phyloP scores from a whole-genome alignment of 23 tunicate species.

The Botrylloides violaceus region DNA sequence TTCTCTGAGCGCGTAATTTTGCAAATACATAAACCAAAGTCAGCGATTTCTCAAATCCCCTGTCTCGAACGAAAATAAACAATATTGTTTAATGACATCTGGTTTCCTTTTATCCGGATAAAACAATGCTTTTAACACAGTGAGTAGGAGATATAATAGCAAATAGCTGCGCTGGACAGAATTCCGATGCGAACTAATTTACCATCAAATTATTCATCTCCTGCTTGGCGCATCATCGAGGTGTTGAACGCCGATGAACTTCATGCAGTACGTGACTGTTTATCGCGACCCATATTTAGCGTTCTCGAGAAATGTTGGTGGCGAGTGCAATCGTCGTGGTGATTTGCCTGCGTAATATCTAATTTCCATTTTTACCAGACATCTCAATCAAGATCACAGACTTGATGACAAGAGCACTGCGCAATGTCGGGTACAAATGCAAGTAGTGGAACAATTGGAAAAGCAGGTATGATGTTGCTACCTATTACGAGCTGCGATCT shows the following conservation, averaged over 20 bases:
- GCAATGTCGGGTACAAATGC: constrained; percentile 95
- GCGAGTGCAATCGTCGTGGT: no score
- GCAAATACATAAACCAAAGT: no score
- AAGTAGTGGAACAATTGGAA: constrained; percentile 89
- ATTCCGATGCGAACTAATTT: background rate
- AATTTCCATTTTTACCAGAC: no score
- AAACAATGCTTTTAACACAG: background rate
- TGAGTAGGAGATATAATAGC: background rate
- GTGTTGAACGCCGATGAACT: background rate
- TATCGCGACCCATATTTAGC: no score
- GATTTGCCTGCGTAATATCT: no score
- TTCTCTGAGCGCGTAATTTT: no score
- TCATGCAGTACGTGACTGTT: no score
- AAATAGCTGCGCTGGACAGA: background rate
- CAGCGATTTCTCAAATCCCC: background rate
- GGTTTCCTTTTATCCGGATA: background rate
- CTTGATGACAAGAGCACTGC: constrained; percentile 91
- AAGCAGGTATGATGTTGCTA: constrained; percentile 70
- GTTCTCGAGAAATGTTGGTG: no score
- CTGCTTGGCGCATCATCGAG: background rate
- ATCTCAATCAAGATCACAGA: constrained; percentile 56
- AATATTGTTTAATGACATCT: background rate
- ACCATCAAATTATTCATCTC: background rate
- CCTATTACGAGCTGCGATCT: background rate
- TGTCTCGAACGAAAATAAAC: background rate